Conservation (phyloP, 1,140 invertebrate species). For the Lordiphosa clarofinis region DNA sequence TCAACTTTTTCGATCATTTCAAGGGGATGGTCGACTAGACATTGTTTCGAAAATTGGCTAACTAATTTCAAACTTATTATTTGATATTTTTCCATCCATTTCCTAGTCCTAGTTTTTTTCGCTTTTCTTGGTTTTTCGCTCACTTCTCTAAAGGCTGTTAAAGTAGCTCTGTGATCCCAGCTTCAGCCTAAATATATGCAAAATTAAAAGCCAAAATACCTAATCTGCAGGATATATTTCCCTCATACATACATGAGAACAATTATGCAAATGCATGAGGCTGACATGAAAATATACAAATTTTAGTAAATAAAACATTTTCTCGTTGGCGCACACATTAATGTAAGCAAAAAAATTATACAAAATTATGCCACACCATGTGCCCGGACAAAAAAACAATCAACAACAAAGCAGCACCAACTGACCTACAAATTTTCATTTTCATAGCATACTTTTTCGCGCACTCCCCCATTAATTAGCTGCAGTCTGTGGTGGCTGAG, state of each 20-base stretch:
- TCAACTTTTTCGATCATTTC: no score
- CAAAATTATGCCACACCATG: constrained; percentile 67
- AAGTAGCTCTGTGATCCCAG: no score
- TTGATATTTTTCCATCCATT: no score
- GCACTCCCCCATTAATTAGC: constrained; percentile 62
- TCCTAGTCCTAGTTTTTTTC: no score
- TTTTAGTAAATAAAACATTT: constrained; percentile 51
- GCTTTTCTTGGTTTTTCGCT: no score
- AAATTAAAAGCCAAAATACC: constrained; percentile 9
- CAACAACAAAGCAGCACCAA: background rate
- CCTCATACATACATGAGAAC: constrained; percentile 5
- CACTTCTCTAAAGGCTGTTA: no score
- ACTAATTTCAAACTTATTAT: no score
- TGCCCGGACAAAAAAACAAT: constrained; percentile 31
- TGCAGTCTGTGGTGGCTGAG: constrained; percentile 32
- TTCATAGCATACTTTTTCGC: constrained; percentile 53
- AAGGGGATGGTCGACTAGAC: no score
- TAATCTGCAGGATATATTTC: background rate
- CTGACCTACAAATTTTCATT: constrained; percentile 60
- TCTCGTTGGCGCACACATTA: no score
- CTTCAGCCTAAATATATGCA: background rate
- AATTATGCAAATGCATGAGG: constrained; percentile 59
- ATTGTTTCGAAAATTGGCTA: no score
- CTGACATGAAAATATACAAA: constrained; percentile 51
- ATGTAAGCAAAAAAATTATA: no score